A percentile compares a stretch with the other conserved stretches of the same genome.
phyloP scores from a whole-genome alignment of 1,140 invertebrate species.

The Chymomyza costata region DNA sequence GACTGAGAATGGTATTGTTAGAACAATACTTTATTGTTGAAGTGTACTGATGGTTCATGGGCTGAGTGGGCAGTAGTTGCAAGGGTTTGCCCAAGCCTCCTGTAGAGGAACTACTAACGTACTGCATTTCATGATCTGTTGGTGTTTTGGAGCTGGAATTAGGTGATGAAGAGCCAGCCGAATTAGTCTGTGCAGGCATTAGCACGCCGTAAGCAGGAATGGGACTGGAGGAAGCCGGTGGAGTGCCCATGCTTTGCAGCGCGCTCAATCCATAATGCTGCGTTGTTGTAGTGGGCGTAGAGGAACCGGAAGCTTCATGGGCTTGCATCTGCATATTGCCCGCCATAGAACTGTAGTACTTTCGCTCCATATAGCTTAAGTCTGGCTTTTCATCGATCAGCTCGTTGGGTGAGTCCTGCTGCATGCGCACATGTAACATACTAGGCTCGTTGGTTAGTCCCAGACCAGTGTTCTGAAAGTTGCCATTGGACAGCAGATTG shows the following conservation, averaged over 20 bases:
- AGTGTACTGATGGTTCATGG: slow-evolving; percentile 54
- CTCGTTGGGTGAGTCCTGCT: slow-evolving; percentile 59
- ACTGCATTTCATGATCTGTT: slow-evolving; percentile 60
- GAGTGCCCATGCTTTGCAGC: slow-evolving; percentile 57
- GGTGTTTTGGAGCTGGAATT: slow-evolving; percentile 55
- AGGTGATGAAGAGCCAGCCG: slow-evolving; percentile 51
- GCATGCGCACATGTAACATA: slow-evolving; percentile 20
- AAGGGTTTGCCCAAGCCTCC: slow-evolving; percentile 28
- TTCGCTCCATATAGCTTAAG: slow-evolving; percentile 60
- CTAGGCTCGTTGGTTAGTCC: slow-evolving; percentile 7
- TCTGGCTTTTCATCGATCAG: slow-evolving; percentile 64
- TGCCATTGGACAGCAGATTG: slow-evolving; percentile 48
- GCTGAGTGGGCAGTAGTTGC: slow-evolving; percentile 47
- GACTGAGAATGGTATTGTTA: slow-evolving; percentile 60
- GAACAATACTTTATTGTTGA: slow-evolving; percentile 74
- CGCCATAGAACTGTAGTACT: slow-evolving; percentile 48
- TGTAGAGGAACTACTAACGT: slow-evolving; percentile 35
- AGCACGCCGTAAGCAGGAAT: slow-evolving; percentile 49
- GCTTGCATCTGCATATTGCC: slow-evolving; percentile 36
- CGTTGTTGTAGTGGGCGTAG: background rate
- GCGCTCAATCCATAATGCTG: slow-evolving; percentile 49
- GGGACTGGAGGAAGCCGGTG: slow-evolving; percentile 64
- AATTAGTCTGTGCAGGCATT: slow-evolving; percentile 45
- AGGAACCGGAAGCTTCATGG: too few species aligned
- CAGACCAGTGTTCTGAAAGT: slow-evolving; percentile 46